These are phyloP conservation scores for Aphidoletes aphidimyza DNA, from an alignment of 2,888 invertebrate genomes.

Conservation along the genomic window DNA sequence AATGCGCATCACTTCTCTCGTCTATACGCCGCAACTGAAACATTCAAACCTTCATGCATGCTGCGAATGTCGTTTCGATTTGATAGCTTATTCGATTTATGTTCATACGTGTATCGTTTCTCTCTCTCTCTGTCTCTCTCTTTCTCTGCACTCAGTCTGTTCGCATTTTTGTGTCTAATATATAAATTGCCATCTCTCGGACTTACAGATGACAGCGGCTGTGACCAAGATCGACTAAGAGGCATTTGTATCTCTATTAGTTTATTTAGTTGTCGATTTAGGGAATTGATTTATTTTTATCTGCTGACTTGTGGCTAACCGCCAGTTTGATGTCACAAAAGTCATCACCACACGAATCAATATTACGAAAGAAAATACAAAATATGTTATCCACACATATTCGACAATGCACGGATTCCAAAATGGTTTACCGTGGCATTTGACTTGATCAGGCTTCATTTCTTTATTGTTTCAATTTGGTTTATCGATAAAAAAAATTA, in stretches of 20 bases:
- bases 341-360: not conserved
- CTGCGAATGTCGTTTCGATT: constrained; percentile 32
- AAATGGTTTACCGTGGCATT: not conserved
- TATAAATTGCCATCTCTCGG: not conserved
- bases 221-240: not conserved
- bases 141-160: not conserved
- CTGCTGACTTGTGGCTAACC: not conserved
- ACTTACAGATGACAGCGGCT: not conserved
- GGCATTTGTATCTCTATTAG: constrained; percentile 21
- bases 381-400: too few species aligned
- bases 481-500: too few species aligned
- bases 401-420: not conserved
- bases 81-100: constrained; percentile 11
- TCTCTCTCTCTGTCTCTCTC: not conserved
- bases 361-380: not conserved
- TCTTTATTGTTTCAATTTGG: not conserved
- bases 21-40: not conserved
- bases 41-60: not conserved
- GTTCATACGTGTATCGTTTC: not conserved
- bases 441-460: not conserved
- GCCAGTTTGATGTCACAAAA: not conserved
- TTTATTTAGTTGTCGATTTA: constrained; percentile 24
- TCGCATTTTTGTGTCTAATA: not conserved
- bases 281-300: constrained; percentile 36
- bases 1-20: not conserved